Evolutionary conservation across 2,113 vertebrate species (phyloP).

Genomic region (Oryctolagus cuniculus): mOryCun1.1 NC_091441.1:34445001-34445500

Average conservation of each 20-base stretch:
- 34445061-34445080: neutral
- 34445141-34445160: neutral
- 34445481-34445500: neutral
- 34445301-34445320: neutral
- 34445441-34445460: neutral
- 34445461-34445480: neutral
- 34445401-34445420: neutral
- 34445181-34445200: neutral
- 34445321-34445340: neutral
- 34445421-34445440: neutral
- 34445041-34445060: neutral
- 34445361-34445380: neutral
- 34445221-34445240: neutral
- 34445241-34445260: neutral
- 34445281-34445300: neutral
- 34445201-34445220: neutral
- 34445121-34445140: neutral
- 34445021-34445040: neutral
- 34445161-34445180: neutral
- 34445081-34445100: neutral
- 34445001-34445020: neutral
- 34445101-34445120: neutral
- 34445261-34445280: neutral
- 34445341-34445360: neutral
- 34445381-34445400: neutral